These are phyloP conservation scores for Drosophila arizonae DNA, from an alignment of 1,140 invertebrate species.

Conservation along the genomic window DNA sequence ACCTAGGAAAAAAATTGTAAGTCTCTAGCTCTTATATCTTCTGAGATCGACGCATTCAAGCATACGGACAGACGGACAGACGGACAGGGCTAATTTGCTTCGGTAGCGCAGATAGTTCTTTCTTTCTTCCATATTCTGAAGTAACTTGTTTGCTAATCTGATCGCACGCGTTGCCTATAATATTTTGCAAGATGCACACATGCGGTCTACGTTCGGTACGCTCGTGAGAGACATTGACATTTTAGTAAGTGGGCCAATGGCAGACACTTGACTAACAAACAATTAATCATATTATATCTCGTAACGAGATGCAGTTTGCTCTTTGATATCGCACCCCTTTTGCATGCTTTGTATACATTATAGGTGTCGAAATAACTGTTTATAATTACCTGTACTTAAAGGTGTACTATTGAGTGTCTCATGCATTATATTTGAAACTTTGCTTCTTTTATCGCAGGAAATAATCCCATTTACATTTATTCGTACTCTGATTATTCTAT, in stretches of 20 bases:
- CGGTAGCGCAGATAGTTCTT: neutral
- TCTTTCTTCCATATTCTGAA: neutral
- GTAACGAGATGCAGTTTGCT: conserved; percentile 10
- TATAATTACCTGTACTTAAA: too few relatives aligned
- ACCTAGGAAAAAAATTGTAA: too few relatives aligned
- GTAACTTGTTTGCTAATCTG: conserved; percentile 22
- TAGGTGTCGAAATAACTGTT: neutral
- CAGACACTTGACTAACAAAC: conserved; percentile 18
- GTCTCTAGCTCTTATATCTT: too few relatives aligned
- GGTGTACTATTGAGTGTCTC: too few relatives aligned
- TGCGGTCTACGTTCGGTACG: conserved; percentile 15
- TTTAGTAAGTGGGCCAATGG: conserved; percentile 39
- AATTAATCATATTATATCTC: conserved; percentile 30
- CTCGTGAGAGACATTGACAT: conserved; percentile 31
- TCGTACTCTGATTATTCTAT: too few relatives aligned
- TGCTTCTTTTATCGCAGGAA: too few relatives aligned
- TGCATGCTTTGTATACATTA: neutral
- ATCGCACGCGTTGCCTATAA: conserved; percentile 15
- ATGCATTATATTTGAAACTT: too few relatives aligned
- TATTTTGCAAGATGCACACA: conserved; percentile 19
- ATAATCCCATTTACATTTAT: too few relatives aligned
- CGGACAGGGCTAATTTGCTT: too few relatives aligned
- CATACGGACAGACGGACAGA: too few relatives aligned
- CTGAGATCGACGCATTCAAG: too few relatives aligned
- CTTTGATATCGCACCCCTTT: conserved; percentile 34